These are phyloP conservation scores for Nemurella pictetii DNA, from an alignment of 2,888 invertebrate species.

Conservation along the genomic window DNA sequence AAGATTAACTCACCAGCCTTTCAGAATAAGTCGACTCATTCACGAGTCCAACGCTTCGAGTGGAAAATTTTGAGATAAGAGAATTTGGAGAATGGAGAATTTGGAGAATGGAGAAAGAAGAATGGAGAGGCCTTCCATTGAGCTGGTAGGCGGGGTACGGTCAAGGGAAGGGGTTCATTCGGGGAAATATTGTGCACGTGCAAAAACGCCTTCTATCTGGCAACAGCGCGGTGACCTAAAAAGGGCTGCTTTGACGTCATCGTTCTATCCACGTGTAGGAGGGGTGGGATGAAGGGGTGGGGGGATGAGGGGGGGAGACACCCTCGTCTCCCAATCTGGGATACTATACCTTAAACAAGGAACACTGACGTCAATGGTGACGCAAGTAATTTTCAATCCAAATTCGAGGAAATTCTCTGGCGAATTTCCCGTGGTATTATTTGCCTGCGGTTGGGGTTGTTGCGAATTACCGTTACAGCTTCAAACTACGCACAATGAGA, in stretches of 20 bases:
- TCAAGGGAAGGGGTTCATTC: neutral
- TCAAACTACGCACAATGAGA: no score
- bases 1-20: no score
- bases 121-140: no score
- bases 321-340: neutral
- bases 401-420: neutral
- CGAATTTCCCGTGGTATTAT: neutral
- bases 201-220: neutral
- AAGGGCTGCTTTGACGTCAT: slow-evolving; percentile 4
- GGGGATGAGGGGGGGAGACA: neutral
- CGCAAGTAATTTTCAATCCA: neutral
- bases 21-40: no score
- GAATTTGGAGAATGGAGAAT: no score
- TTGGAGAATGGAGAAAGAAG: no score
- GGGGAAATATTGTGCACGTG: neutral
- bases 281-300: neutral
- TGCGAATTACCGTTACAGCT: no score
- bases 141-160: no score
- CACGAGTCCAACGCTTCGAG: no score
- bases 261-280: neutral
- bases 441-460: no score
- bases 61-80: no score
- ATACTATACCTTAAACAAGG: neutral
- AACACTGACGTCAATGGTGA: slow-evolving; percentile 8
- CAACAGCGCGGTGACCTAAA: slow-evolving; percentile 11